Base-by-base conservation (phyloP, 1,140 invertebrate genomes). In the Lasaia peninsularis region DNA sequence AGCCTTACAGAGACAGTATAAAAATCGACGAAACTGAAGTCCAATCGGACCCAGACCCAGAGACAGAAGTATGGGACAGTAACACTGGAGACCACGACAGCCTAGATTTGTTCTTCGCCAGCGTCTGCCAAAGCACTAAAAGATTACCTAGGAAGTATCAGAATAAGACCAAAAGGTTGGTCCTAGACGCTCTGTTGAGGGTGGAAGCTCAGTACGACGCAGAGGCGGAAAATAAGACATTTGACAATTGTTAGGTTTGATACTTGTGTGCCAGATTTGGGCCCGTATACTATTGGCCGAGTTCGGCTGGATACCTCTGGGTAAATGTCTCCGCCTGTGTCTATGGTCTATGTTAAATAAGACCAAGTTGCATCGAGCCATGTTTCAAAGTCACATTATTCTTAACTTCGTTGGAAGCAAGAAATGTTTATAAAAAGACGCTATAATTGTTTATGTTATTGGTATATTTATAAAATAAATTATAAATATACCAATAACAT, bases 101-200 rank as follows among this genome's bases (percentile, higher is more conserved):
- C 0, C 49, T 87, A 8, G 84, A 87, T 10, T 61, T 87, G 59
- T 87, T 84, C 78, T 87, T 87, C 62, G 82, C 84, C 3, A 84
- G 80, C 55, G 78, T 88, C 18, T 88, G 85, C 61, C 82, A 86
- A 60, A 85, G 80, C 60, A 73, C 80, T 20, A 78, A 72, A 58
- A 61, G 83, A 0, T 62, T 88, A 16, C 82, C 85, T 0, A 63
- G 58, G 31, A 73, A 63, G n/a, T 59, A 69, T 12, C 82, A 84
- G 62, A 65, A 69, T 34, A 59, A 67, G 40, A 58, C 85, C 5
- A 86, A 88, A 51, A 68, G 73, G 12, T 75, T 83, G 21, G 73
- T 82, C 0, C 56, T 88, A 35, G 82, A 88, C n/a, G 69, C 64
- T 0, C 63, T 88, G 1, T 61, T 88, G n/a, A 68, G 67, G 24